Evolutionary conservation across 2,113 vertebrate species (phyloP), one percentile per base, ranked within the genome.

Genomic region (Stomatorhinus ivindoensis): DNA sequence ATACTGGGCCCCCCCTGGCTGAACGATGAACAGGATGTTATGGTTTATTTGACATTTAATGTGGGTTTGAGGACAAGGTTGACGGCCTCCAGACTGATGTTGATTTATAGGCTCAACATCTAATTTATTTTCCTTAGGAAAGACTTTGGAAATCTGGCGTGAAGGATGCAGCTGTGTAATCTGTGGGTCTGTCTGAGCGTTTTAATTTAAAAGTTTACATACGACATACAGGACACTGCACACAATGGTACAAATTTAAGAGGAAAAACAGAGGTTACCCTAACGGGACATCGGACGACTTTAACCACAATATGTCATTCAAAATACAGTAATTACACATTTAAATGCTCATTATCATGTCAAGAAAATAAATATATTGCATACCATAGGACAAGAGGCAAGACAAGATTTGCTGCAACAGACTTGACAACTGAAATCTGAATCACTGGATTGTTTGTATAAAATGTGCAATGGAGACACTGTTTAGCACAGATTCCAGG

Each of bases 11-110:
- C 85, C 93, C 48, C 24, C 83, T 86, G 92, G 95, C 88, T 92
- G 93, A 92, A 92, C 89, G 92, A 92, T 92, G 92, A 94, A 94
- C 93, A 95, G 95, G 95, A 95, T 95, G 94, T 92, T 95, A 95
- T 94, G 94, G 95, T 94, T 95, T 95, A 94, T 93, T 95, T 95
- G 94, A 94, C 90, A 91, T 93, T 92, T 91, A 90, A 92, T 92
- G 93, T 92, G 92, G 92, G 92, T 91, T 87, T 92, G 92, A 93
- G 92, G 94, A 95, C 94, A 95, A 96, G 94, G 94, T 95, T 93
- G 93, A 92, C 92, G 92, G 92, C 93, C 93, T 90, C 89, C 93
- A 93, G 93, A 92, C 88, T 92, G 92, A 48, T 91, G 92, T 94
- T 94, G 95, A 95, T 96, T 93, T 94, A 94, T 95, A 93, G 90